phyloP scores from a whole-genome alignment of 1,140 invertebrate species.

The Megalopta genalis region DNA sequence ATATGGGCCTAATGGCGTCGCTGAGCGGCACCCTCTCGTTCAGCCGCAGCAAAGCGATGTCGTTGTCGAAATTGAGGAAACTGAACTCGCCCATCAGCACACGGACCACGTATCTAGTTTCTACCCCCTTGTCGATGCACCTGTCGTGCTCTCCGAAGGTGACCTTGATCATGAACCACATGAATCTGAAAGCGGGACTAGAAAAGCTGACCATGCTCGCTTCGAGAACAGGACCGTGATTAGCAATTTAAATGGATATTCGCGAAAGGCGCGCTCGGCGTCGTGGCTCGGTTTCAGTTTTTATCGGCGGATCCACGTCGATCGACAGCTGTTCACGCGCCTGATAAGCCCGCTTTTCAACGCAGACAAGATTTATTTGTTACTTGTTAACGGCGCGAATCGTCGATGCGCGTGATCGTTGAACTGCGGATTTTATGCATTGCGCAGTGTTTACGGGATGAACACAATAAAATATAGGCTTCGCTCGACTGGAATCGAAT shows the following conservation, averaged over 20 bases:
- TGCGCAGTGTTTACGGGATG: too few relatives aligned
- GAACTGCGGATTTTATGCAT: too few relatives aligned
- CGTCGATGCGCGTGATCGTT: too few relatives aligned
- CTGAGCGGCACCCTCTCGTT: constrained; percentile 88
- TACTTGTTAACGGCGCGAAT: too few relatives aligned
- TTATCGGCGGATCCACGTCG: not conserved
- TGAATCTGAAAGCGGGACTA: constrained; percentile 84
- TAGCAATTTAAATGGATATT: not conserved
- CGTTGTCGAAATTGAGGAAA: constrained; percentile 91
- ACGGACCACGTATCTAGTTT: constrained; percentile 87
- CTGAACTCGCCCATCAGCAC: constrained; percentile 89
- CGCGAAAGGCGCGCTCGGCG: not conserved
- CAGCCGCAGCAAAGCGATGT: constrained; percentile 89
- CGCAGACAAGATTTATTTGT: too few relatives aligned
- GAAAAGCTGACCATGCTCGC: constrained; percentile 57
- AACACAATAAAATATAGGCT: too few relatives aligned
- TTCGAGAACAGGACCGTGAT: not conserved
- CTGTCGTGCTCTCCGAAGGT: constrained; percentile 91
- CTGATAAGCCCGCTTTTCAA: too few relatives aligned
- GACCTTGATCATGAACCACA: constrained; percentile 94
- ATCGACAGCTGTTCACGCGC: not conserved
- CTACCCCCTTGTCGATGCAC: constrained; percentile 85
- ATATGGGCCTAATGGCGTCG: constrained; percentile 88
- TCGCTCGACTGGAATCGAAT: too few relatives aligned
- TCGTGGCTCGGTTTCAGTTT: not conserved